phyloP scores from a whole-genome alignment of 2,888 invertebrate genomes.

The Exephanes ischioxanthus region DNA sequence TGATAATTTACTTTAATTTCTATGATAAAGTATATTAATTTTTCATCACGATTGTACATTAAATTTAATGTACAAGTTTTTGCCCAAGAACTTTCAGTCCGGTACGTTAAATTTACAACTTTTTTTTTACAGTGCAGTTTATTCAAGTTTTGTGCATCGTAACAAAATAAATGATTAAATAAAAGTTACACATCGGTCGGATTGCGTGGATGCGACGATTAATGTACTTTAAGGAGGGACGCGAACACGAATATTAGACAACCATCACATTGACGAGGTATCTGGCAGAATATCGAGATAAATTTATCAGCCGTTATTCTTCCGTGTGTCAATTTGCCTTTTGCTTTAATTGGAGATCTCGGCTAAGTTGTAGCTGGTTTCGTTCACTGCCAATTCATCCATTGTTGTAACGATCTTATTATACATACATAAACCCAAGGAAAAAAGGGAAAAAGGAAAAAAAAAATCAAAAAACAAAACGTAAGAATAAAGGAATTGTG shows the following conservation, averaged over 20 bases:
- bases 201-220: slow-evolving; percentile 66
- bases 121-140: not conserved
- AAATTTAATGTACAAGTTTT: too few relatives aligned
- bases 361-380: slow-evolving; percentile 74
- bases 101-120: too few relatives aligned
- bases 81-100: too few relatives aligned
- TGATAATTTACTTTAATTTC: too few relatives aligned
- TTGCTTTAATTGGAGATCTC: slow-evolving; percentile 70
- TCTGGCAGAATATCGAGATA: slow-evolving; percentile 51
- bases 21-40: too few relatives aligned
- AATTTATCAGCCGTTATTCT: slow-evolving; percentile 59
- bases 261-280: slow-evolving; percentile 35
- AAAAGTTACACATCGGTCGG: slow-evolving; percentile 36
- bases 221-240: slow-evolving; percentile 66
- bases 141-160: slow-evolving; percentile 32
- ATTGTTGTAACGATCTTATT: slow-evolving; percentile 73
- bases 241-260: slow-evolving; percentile 32
- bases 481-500: slow-evolving; percentile 71
- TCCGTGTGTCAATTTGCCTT: slow-evolving; percentile 60
- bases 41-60: too few relatives aligned
- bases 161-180: slow-evolving; percentile 11
- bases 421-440: slow-evolving; percentile 56
- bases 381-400: slow-evolving; percentile 80
- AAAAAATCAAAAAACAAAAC: slow-evolving; percentile 60
- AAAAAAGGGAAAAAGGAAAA: slow-evolving; percentile 2